Percentiles rank a stretch among this genome's conserved stretches.
phyloP scores from a whole-genome alignment of 1,140 invertebrate genomes.

The Rhagoletis pomonella region DNA sequence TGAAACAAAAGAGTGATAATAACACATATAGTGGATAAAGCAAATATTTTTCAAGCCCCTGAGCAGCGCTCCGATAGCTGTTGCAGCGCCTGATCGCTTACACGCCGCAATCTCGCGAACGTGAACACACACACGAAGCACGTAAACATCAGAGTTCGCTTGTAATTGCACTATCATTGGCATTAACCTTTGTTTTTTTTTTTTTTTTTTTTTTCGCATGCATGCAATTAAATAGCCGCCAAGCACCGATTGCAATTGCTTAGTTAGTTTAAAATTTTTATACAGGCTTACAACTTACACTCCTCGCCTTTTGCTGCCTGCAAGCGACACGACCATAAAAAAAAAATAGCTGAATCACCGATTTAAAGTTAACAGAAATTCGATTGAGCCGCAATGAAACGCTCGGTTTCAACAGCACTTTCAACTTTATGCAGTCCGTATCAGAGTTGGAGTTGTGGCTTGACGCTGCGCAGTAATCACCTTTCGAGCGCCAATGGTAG shows the following conservation, averaged over 20 bases:
- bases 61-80: background rate
- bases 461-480: background rate
- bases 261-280: background rate
- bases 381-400: background rate
- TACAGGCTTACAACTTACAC: background rate
- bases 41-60: background rate
- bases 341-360: background rate
- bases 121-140: background rate
- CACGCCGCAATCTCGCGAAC: background rate
- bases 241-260: background rate
- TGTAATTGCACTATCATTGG: constrained; percentile 21
- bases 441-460: background rate
- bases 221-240: background rate
- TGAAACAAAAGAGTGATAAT: constrained; percentile 7
- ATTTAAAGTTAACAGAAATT: background rate
- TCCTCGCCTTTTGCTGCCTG: background rate
- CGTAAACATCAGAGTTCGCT: background rate
- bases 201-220: background rate
- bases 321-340: background rate
- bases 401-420: too few relatives aligned
- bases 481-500: too few relatives aligned
- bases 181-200: constrained; percentile 25
- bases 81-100: background rate
- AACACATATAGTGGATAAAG: background rate
- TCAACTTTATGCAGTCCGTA: too few relatives aligned